Evolutionary conservation across 2,797 vertebrate genomes (phyloP).

Genomic region (Acanthurus tractus): DNA sequence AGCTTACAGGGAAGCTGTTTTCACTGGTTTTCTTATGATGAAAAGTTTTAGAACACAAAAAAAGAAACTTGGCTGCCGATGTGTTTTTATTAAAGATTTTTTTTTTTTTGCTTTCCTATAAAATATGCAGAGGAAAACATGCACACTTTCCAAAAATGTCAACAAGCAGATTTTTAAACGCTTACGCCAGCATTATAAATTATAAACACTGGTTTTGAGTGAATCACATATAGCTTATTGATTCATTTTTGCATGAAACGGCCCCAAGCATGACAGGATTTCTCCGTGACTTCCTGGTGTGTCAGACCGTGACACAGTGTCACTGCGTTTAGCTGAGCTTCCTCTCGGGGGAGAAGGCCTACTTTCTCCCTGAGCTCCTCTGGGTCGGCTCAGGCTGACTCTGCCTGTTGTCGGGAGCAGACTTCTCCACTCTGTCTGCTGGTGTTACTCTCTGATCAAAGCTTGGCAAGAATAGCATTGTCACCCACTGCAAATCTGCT

Average conservation of each 20-base stretch:
- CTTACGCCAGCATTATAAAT: neutral
- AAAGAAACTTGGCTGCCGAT: slow-evolving; percentile 5
- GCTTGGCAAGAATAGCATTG: slow-evolving; percentile 66
- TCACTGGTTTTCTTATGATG: neutral
- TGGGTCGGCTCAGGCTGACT: slow-evolving; percentile 51
- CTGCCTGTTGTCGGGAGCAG: slow-evolving; percentile 50
- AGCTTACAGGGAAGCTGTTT: slow-evolving; percentile 20
- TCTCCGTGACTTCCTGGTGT: neutral
- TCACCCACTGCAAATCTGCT: slow-evolving; percentile 63
- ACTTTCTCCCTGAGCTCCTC: slow-evolving; percentile 60
- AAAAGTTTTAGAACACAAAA: slow-evolving; percentile 21
- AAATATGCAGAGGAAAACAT: slow-evolving; percentile 1
- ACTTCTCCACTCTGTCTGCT: slow-evolving; percentile 55
- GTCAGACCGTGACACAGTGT: slow-evolving; percentile 48
- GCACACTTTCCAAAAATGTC: neutral
- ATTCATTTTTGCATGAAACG: neutral
- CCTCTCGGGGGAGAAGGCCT: slow-evolving; percentile 71
- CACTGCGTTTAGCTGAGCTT: slow-evolving; percentile 54
- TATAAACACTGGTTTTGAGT: neutral
- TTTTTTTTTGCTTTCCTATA: neutral
- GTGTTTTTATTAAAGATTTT: slow-evolving; percentile 6
- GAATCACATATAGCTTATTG: neutral
- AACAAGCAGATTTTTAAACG: slow-evolving; percentile 6
- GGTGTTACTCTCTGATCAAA: slow-evolving; percentile 72
- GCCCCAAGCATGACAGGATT: neutral